Conservation (phyloP, 2,888 invertebrate species). For the Polyommatus icarus region DNA sequence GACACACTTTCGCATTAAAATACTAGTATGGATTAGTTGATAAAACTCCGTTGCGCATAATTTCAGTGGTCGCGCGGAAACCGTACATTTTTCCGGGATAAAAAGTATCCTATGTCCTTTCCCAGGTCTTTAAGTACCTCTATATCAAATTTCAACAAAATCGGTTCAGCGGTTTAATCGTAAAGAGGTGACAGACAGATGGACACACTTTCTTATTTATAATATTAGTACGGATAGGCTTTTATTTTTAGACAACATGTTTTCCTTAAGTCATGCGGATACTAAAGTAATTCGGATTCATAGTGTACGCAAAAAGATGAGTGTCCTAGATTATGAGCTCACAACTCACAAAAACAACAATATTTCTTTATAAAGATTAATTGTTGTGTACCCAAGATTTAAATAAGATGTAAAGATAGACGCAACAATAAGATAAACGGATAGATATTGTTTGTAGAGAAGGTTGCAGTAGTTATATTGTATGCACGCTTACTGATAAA, state of each 20-base stretch:
- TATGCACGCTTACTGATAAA: conserved; percentile 25
- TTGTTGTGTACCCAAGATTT: conserved; percentile 38
- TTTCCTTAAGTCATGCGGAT: neutral
- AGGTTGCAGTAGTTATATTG: conserved; percentile 37
- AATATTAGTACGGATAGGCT: neutral
- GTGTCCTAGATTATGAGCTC: neutral
- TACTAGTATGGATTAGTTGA: neutral
- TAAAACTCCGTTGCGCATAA: too few relatives aligned
- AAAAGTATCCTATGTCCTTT: too few relatives aligned
- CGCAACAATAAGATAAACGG: conserved; percentile 37
- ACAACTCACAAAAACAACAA: conserved; percentile 20
- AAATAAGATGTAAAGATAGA: conserved; percentile 40
- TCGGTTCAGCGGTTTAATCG: too few relatives aligned
- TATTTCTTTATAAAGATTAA: conserved; percentile 37
- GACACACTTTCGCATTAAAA: neutral
- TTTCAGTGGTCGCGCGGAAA: too few relatives aligned
- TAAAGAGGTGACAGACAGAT: neutral
- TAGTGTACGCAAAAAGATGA: neutral
- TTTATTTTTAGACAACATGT: neutral
- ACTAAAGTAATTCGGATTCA: conserved; percentile 9
- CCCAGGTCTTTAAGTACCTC: too few relatives aligned
- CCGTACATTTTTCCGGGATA: too few relatives aligned
- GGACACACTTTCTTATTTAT: neutral
- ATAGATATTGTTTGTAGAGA: conserved; percentile 35
- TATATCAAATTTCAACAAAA: too few relatives aligned